These are phyloP conservation scores for Bubalus kerabau DNA, from an alignment of 2,113 vertebrate species.

Conservation along the genomic window DNA sequence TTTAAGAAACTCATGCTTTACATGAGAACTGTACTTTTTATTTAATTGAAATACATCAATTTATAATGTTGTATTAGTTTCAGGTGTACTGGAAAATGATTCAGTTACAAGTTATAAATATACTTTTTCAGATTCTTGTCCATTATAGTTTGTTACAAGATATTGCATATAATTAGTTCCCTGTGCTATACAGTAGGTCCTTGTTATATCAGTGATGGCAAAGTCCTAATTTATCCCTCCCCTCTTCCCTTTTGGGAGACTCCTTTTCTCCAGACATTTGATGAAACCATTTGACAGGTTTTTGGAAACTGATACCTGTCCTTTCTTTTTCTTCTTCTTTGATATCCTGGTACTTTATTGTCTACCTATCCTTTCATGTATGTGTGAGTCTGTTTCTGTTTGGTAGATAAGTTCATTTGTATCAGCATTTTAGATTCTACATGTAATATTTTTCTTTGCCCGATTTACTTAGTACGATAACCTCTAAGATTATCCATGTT, in stretches of 20 bases:
- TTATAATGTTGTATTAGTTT: neutral
- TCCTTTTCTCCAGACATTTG: neutral
- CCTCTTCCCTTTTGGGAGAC: neutral
- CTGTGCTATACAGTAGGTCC: neutral
- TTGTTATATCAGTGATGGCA: neutral
- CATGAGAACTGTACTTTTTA: neutral
- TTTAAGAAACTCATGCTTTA: neutral
- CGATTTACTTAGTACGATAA: neutral
- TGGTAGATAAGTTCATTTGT: neutral
- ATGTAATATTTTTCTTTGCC: neutral
- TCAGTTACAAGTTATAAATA: neutral
- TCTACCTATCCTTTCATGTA: neutral
- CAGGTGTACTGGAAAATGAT: neutral
- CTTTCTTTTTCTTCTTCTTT: neutral
- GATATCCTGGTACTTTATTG: neutral
- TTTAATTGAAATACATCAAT: neutral
- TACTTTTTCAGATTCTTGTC: neutral
- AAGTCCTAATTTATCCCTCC: neutral
- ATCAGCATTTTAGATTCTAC: neutral
- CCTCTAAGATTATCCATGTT: neutral
- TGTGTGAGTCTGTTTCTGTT: neutral
- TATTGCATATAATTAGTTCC: neutral
- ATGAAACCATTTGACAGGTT: neutral
- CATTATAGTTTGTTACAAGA: neutral
- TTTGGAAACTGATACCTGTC: neutral